phyloP scores from a whole-genome alignment of 2,888 invertebrate genomes.

The Hirtodrosophila trivittata region DNA sequence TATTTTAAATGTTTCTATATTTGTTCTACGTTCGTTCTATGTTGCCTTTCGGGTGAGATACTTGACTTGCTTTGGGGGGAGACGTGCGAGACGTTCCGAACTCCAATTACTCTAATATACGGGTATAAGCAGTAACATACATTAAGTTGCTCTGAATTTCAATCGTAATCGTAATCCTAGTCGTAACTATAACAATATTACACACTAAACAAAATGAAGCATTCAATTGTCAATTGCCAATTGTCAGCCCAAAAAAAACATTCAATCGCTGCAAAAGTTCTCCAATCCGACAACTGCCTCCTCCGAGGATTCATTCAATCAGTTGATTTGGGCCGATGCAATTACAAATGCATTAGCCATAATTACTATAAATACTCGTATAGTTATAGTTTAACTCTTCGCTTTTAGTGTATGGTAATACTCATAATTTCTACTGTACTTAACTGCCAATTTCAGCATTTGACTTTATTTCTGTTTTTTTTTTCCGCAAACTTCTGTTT shows the following conservation, averaged over 20 bases:
- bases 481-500: conserved; percentile 39
- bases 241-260: conserved; percentile 23
- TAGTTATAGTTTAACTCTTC: neutral
- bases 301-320: neutral
- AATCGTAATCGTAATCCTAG: conserved; percentile 38
- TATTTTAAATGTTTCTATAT: conserved; percentile 34
- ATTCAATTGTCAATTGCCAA: conserved; percentile 29
- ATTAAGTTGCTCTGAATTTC: conserved; percentile 26
- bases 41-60: conserved; percentile 19
- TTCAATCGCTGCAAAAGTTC: neutral
- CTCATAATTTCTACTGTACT: conserved; percentile 47
- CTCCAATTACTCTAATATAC: conserved; percentile 20
- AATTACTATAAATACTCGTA: conserved; percentile 11
- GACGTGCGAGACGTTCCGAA: conserved; percentile 25
- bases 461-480: conserved; percentile 22
- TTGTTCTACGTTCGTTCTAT: conserved; percentile 46
- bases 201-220: conserved; percentile 70
- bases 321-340: conserved; percentile 15
- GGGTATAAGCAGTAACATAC: conserved; percentile 47
- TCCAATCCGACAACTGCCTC: too few species aligned
- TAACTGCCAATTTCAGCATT: conserved; percentile 78
- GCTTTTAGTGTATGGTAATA: conserved; percentile 13
- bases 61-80: neutral
- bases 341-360: conserved; percentile 11
- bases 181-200: conserved; percentile 61